phyloP scores from a whole-genome alignment of 1,140 invertebrate species.

The Homalodisca vitripennis region DNA sequence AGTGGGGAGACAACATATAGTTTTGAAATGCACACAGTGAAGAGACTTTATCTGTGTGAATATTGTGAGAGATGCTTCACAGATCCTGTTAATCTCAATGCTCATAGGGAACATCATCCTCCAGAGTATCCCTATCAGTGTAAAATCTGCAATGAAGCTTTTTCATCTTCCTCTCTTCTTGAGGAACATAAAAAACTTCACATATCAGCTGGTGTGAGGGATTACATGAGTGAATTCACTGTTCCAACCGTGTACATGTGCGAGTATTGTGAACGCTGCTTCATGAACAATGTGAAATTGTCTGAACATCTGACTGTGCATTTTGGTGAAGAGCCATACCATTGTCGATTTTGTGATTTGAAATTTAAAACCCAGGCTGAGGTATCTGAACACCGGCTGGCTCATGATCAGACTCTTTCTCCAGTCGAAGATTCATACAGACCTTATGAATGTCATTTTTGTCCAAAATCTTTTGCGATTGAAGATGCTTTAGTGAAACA shows the following conservation, averaged over 20 bases:
- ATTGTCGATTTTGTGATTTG: slow-evolving; percentile 34
- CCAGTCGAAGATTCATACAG: slow-evolving; percentile 31
- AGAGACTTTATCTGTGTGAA: slow-evolving; percentile 37
- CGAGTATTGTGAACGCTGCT: slow-evolving; percentile 39
- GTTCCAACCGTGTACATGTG: slow-evolving; percentile 37
- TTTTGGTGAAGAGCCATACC: slow-evolving; percentile 36
- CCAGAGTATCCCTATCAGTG: slow-evolving; percentile 35
- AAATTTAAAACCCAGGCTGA: slow-evolving; percentile 34
- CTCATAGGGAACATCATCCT: slow-evolving; percentile 30
- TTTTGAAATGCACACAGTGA: slow-evolving; percentile 35
- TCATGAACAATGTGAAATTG: slow-evolving; percentile 37
- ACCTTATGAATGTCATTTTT: slow-evolving; percentile 41
- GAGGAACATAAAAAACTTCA: slow-evolving; percentile 32
- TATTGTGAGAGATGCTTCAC: slow-evolving; percentile 38
- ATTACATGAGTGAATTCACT: slow-evolving; percentile 33
- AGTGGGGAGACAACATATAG: slow-evolving; percentile 33
- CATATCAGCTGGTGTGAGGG: slow-evolving; percentile 25
- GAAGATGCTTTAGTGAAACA: slow-evolving; percentile 51
- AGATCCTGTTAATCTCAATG: slow-evolving; percentile 24
- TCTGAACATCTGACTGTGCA: slow-evolving; percentile 40
- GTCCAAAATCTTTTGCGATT: slow-evolving; percentile 38
- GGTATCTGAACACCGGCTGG: slow-evolving; percentile 27
- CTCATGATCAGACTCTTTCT: slow-evolving; percentile 22
- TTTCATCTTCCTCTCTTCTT: slow-evolving; percentile 23
- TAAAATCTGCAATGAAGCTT: slow-evolving; percentile 35